These are phyloP conservation scores for Isotomurus palustris DNA, from an alignment of 2,888 invertebrate genomes.

Conservation along the genomic window DNA sequence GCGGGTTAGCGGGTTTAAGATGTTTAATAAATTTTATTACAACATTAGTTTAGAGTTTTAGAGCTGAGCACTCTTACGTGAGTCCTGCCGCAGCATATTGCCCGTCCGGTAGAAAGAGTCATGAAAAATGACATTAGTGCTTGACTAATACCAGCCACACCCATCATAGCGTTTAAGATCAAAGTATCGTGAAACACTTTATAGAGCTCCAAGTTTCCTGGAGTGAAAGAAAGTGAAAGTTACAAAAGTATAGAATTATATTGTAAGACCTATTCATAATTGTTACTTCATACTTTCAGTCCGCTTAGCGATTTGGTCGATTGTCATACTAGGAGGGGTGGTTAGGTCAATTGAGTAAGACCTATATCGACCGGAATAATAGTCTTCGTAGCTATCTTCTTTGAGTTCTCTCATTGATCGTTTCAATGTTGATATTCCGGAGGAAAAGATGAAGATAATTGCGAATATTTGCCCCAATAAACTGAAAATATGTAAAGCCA, in stretches of 20 bases:
- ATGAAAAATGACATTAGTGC: conserved; percentile 28
- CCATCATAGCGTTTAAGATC: conserved; percentile 18
- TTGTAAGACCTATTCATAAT: no score
- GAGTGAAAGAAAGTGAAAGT: no score
- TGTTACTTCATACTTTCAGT: no score
- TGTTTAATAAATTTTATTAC: neutral
- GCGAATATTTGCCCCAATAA: conserved; percentile 12
- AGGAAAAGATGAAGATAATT: conserved; percentile 5
- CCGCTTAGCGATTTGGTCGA: no score
- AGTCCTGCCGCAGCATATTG: conserved; percentile 34
- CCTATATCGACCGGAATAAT: no score
- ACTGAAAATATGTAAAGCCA: conserved; percentile 30
- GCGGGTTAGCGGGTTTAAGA: neutral
- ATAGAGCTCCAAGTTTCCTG: neutral
- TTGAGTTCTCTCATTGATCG: conserved; percentile 1
- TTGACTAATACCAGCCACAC: conserved; percentile 18
- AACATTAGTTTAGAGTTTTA: neutral
- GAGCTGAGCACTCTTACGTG: conserved; percentile 15
- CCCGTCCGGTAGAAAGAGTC: conserved; percentile 29
- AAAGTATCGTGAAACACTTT: no score
- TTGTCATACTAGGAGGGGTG: no score
- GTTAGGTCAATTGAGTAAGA: no score
- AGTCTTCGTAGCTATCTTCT: conserved; percentile 3
- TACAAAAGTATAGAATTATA: no score
- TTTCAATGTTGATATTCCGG: conserved; percentile 8